These are phyloP conservation scores for Reticulitermes speratus DNA, from an alignment of 1,140 invertebrate species.

Conservation along the genomic window DNA sequence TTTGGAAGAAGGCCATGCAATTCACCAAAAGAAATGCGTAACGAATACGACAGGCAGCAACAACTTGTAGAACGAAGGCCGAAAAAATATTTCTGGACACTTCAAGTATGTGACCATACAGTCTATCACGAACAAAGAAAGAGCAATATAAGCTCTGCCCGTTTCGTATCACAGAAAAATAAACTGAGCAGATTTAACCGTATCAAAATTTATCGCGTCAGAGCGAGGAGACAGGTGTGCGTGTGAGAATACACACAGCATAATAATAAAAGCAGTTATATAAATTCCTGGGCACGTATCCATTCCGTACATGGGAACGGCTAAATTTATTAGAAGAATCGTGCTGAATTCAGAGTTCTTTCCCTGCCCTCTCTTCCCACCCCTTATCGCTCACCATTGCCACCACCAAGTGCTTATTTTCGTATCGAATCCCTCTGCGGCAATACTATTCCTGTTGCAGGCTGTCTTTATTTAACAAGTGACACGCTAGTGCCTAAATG, in stretches of 20 bases:
- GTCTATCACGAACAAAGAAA: not conserved
- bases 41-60: not conserved
- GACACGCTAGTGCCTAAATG: too few species aligned
- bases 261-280: not conserved
- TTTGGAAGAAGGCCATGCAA: too few species aligned
- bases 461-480: too few species aligned
- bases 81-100: not conserved
- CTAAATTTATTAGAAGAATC: not conserved
- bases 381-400: too few species aligned
- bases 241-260: not conserved
- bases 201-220: not conserved
- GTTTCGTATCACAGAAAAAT: not conserved
- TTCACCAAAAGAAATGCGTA: too few species aligned
- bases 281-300: not conserved
- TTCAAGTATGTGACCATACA: not conserved
- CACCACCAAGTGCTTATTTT: not conserved
- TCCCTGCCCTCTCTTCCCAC: too few species aligned
- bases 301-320: not conserved
- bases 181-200: not conserved
- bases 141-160: not conserved
- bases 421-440: too few species aligned
- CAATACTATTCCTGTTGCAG: too few species aligned
- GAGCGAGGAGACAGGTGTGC: not conserved
- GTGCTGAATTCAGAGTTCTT: not conserved
- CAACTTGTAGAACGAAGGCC: not conserved